Base-by-base conservation (phyloP, 1,140 invertebrate genomes). In the Penaeus chinensis region DNA sequence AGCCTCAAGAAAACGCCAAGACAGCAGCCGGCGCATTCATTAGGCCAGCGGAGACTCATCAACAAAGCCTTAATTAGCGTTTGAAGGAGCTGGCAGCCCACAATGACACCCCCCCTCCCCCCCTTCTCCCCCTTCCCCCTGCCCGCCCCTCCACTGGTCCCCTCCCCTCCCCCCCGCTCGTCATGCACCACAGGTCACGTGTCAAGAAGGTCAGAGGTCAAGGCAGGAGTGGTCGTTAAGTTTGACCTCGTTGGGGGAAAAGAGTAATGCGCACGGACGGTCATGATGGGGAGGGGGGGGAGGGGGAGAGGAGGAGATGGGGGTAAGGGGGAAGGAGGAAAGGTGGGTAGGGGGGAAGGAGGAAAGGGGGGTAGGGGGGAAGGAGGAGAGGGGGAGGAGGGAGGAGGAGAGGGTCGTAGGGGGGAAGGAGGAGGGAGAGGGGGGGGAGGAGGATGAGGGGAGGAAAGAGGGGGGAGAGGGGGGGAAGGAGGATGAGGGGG, bases 261-360 rank as follows among this genome's bases (percentile, higher is more conserved):
- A 0, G 24, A 37, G 37, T 7, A 7, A 60, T 69, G 62, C 60
- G 13, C 18, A 65, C 65, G 81, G 69, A 37, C 47, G 78, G 61
- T n/a, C 22, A 60, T n/a, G 78, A 60, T 42, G 61, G 78, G 24
- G 47, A 80, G 78, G 61, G 78, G 47, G 78, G 61, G 78, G 47
- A 27, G 32, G 76, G 47, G 76, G 47, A 42, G 47, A 37, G 11
- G 32, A 78, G 32, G 66, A n/a, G 27, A 2, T 11, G 8, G 11
- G 42, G 22, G 76, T 0, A 42, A 60, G 60, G 37, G 24, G 24
- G 27, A 47, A 11, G n/a, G 20, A 22, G 27, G 5, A n/a, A 1
- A 54, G 19, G 37, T 0, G 3, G 24, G 18, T 18, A 47, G n/a
- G 20, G n/a, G 3, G 37, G 16, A 47, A 79, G 22, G n/a, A 27